These are phyloP conservation scores for Psilopogon haemacephalus DNA, from an alignment of 2,113 vertebrate species.

Conservation along the genomic window DNA sequence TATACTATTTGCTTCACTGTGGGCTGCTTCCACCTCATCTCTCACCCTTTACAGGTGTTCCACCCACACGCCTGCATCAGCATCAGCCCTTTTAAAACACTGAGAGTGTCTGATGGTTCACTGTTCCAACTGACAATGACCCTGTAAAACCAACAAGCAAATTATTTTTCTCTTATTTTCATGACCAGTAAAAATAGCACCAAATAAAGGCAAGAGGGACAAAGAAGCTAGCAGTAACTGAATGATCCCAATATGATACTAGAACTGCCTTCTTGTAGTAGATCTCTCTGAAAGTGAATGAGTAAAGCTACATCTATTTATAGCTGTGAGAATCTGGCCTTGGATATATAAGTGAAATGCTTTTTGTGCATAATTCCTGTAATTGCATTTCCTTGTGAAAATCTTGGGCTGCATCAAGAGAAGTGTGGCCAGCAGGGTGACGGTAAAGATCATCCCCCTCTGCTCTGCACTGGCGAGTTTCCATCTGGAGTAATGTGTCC, in stretches of 20 bases:
- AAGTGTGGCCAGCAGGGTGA: too few relatives aligned
- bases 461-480: too few relatives aligned
- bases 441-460: too few relatives aligned
- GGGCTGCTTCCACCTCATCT: background rate
- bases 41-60: background rate
- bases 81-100: background rate
- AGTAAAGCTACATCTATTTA: background rate
- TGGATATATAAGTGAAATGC: background rate
- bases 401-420: background rate
- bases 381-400: background rate
- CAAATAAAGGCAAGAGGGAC: background rate
- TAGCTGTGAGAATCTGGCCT: background rate
- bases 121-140: background rate
- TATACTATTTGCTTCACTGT: background rate
- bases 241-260: background rate
- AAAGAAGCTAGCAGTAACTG: background rate
- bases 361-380: background rate
- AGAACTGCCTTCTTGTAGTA: background rate
- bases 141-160: background rate
- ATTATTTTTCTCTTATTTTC: background rate
- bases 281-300: background rate
- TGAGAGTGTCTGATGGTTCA: background rate
- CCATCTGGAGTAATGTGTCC: too few relatives aligned
- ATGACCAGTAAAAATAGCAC: fast-evolving
- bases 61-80: background rate